These are phyloP conservation scores for Spisula solida DNA, from an alignment of 2,888 invertebrate species.

Conservation along the genomic window DNA sequence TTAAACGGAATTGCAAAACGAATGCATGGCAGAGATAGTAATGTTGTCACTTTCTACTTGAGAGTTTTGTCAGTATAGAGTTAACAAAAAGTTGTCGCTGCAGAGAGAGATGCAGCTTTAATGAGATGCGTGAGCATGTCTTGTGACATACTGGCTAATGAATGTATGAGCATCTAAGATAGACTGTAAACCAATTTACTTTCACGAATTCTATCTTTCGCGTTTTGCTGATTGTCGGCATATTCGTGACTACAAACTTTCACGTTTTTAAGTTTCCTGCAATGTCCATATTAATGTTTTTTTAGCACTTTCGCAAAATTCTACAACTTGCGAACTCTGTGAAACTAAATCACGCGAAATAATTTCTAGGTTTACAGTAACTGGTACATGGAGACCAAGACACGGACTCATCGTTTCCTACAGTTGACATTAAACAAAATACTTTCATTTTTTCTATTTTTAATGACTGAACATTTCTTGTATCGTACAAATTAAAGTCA, in stretches of 20 bases:
- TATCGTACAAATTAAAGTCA: background rate
- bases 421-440: background rate
- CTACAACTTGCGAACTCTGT: too few species aligned
- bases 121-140: background rate
- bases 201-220: too few species aligned
- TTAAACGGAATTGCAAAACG: background rate
- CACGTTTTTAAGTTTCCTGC: too few species aligned
- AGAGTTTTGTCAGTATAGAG: background rate
- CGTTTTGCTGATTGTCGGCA: too few species aligned
- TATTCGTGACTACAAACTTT: too few species aligned
- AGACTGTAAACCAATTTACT: too few species aligned
- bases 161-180: background rate
- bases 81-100: background rate
- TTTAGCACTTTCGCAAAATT: too few species aligned
- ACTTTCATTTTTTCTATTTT: background rate
- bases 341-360: too few species aligned
- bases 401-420: background rate
- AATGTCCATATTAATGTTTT: too few species aligned
- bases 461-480: background rate
- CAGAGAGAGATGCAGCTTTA: background rate
- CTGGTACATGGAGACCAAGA: background rate
- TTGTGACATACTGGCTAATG: background rate
- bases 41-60: background rate
- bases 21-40: constrained; percentile 3
- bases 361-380: too few species aligned